Evolutionary conservation across 2,113 vertebrate genomes (phyloP).

Genomic region (Thomomys bottae): DNA sequence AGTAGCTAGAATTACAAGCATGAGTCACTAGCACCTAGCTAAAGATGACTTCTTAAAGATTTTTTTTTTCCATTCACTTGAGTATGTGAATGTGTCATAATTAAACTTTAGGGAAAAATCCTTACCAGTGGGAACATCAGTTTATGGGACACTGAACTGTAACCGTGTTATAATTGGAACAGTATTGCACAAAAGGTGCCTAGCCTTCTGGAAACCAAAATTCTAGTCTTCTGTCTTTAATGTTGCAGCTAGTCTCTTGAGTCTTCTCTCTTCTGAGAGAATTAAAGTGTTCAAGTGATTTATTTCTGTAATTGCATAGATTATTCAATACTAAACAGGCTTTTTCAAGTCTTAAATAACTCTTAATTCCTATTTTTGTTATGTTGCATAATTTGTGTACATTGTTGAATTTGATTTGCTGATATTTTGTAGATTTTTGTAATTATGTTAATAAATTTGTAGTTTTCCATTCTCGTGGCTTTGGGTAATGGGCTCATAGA

Average conservation of each 20-base stretch:
- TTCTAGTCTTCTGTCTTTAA: neutral
- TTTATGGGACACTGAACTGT: neutral
- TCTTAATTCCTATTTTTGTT: too few relatives aligned
- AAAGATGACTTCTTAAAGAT: neutral
- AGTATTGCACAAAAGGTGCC: neutral
- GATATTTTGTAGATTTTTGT: too few relatives aligned
- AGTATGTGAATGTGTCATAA: neutral
- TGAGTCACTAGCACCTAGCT: too few relatives aligned
- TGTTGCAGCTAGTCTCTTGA: neutral
- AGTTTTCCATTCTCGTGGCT: too few relatives aligned
- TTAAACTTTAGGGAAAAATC: slow-evolving; percentile 25
- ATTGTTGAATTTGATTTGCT: too few relatives aligned
- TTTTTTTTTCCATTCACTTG: neutral
- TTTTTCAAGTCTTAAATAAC: too few relatives aligned
- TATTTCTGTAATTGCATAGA: too few relatives aligned
- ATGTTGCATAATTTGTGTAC: too few relatives aligned
- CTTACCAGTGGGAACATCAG: neutral
- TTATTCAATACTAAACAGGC: too few relatives aligned
- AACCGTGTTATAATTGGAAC: neutral
- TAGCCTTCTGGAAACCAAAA: neutral
- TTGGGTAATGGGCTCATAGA: too few relatives aligned
- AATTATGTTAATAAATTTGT: too few relatives aligned
- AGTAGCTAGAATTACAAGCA: too few relatives aligned
- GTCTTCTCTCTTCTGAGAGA: neutral
- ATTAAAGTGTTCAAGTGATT: slow-evolving; percentile 1